phyloP scores from a whole-genome alignment of 2,888 invertebrate species.

The Druceiella hillmani region DNA sequence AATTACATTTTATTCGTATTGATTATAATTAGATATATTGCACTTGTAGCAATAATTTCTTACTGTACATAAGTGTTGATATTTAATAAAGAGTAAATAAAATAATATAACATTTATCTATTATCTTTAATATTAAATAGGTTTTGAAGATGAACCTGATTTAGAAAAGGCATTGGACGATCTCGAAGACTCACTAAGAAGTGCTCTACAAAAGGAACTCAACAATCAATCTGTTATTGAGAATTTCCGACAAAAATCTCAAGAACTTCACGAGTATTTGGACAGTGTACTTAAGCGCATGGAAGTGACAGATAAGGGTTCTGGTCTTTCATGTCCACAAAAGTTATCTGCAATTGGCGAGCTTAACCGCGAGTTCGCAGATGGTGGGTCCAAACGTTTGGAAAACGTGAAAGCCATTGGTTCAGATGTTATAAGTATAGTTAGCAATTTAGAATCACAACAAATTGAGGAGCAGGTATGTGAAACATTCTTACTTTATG shows the following conservation, averaged over 20 bases:
- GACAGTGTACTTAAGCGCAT: constrained; percentile 74
- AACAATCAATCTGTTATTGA: constrained; percentile 71
- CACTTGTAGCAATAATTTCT: background rate
- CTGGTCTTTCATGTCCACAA: constrained; percentile 73
- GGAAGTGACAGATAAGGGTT: constrained; percentile 79
- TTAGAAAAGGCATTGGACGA: constrained; percentile 67
- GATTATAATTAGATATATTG: constrained; percentile 1
- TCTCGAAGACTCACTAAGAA: constrained; percentile 63
- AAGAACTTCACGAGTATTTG: constrained; percentile 76
- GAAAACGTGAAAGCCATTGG: constrained; percentile 66
- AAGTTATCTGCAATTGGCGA: constrained; percentile 71
- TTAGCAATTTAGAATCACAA: constrained; percentile 83
- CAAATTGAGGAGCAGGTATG: constrained; percentile 81
- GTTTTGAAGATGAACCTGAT: constrained; percentile 62
- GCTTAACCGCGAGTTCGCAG: constrained; percentile 67
- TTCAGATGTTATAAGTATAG: constrained; percentile 67
- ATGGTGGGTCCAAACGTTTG: constrained; percentile 65
- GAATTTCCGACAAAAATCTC: constrained; percentile 68
- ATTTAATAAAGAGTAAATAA: background rate
- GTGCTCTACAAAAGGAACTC: constrained; percentile 71
- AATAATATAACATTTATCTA: constrained; percentile 3
- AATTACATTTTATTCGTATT: no score
- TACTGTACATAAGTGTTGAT: no score
- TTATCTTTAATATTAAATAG: constrained; percentile 26
- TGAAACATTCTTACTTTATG: constrained; percentile 14